phyloP scores from a whole-genome alignment of 2,888 invertebrate species.

The Macropis europaea region DNA sequence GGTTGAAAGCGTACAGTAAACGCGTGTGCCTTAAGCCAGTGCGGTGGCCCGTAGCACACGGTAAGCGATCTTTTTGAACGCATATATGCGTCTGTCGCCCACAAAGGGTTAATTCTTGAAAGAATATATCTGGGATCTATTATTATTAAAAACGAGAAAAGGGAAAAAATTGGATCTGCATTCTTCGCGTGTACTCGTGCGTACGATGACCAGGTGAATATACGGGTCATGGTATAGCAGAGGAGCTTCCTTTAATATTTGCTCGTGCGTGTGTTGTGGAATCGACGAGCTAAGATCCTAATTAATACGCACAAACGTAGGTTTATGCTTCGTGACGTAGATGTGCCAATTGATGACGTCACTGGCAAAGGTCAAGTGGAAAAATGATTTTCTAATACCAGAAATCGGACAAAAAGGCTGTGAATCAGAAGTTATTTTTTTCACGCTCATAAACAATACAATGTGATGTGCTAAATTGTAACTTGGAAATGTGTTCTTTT shows the following conservation, averaged over 20 bases:
- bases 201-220: constrained; percentile 2
- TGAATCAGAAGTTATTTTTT: not conserved
- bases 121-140: too few species aligned
- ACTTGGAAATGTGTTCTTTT: too few species aligned
- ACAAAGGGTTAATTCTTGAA: too few species aligned
- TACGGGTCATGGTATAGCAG: constrained; percentile 20
- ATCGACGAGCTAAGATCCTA: constrained; percentile 13
- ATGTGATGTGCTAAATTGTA: too few species aligned
- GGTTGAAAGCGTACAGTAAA: too few species aligned
- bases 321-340: not conserved
- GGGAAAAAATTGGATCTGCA: too few species aligned
- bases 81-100: too few species aligned
- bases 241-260: constrained; percentile 20
- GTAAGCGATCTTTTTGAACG: too few species aligned
- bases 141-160: too few species aligned
- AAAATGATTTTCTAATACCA: too few species aligned
- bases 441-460: not conserved
- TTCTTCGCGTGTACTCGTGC: not conserved
- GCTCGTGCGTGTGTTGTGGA: not conserved
- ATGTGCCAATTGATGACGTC: not conserved
- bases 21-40: too few species aligned
- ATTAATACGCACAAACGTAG: constrained; percentile 15
- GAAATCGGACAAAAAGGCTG: not conserved
- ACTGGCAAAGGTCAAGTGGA: not conserved
- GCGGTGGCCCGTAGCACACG: too few species aligned